These are phyloP conservation scores for Gambusia holbrooki DNA, from an alignment of 2,113 vertebrate species.

Conservation along the genomic window DNA sequence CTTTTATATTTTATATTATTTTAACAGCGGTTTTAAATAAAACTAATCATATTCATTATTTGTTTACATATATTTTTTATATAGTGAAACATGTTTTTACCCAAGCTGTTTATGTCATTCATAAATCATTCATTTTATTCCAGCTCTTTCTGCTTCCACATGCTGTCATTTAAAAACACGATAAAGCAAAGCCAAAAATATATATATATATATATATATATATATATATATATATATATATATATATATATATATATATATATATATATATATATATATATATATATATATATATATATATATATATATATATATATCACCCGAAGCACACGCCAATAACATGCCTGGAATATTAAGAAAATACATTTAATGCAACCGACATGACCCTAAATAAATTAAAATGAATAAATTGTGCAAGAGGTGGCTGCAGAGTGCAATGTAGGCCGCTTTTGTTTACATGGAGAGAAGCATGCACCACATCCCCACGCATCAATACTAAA, in stretches of 20 bases:
- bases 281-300: too few species aligned
- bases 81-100: background rate
- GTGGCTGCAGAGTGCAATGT: conserved; percentile 4
- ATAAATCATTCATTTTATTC: background rate
- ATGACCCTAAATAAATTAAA: background rate
- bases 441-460: conserved; percentile 49
- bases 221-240: too few species aligned
- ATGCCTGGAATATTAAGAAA: background rate
- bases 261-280: too few species aligned
- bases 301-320: too few species aligned
- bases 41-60: too few species aligned
- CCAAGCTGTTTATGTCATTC: background rate
- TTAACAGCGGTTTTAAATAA: background rate
- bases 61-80: background rate
- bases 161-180: too few species aligned
- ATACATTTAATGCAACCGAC: background rate
- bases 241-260: too few species aligned
- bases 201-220: too few species aligned
- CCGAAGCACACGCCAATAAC: too few species aligned
- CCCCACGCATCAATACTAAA: background rate
- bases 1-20: background rate
- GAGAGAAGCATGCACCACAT: conserved; percentile 6
- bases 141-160: background rate
- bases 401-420: background rate
- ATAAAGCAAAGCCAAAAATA: too few species aligned